phyloP scores from a whole-genome alignment of 2,888 invertebrate genomes.

The Noctua janthe region DNA sequence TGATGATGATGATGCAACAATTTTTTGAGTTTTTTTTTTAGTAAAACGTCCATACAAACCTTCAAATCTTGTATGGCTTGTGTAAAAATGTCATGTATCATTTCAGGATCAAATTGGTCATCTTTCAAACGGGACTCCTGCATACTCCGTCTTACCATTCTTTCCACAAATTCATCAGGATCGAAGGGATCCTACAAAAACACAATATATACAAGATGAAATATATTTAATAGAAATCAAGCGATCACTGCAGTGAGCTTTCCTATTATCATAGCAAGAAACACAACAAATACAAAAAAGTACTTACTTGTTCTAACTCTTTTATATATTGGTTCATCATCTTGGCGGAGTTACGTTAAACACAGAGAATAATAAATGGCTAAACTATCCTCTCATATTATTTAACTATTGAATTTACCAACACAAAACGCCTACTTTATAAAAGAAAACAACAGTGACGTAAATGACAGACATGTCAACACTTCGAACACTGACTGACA shows the following conservation, averaged over 20 bases:
- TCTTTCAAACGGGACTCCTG: conserved; percentile 92
- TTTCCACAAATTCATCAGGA: conserved; percentile 99
- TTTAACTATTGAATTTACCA: neutral
- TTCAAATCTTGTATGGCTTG: conserved; percentile 96
- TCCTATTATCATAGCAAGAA: neutral
- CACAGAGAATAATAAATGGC: neutral
- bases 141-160: conserved; percentile 98
- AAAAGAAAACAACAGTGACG: neutral
- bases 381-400: conserved; percentile 8
- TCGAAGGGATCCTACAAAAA: conserved; percentile 97
- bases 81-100: conserved; percentile 97
- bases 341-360: conserved; percentile 79
- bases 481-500: neutral
- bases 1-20: neutral
- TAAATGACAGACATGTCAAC: neutral
- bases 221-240: neutral
- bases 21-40: neutral
- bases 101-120: conserved; percentile 94
- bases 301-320: conserved; percentile 94
- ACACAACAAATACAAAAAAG: conserved; percentile 14
- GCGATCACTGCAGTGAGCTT: neutral
- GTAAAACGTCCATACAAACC: conserved; percentile 61
- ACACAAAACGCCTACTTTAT: conserved; percentile 48
- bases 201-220: neutral
- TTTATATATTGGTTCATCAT: conserved; percentile 97